Evolutionary conservation across 2,888 invertebrate genomes (phyloP).

Genomic region (Biston betularia): DNA sequence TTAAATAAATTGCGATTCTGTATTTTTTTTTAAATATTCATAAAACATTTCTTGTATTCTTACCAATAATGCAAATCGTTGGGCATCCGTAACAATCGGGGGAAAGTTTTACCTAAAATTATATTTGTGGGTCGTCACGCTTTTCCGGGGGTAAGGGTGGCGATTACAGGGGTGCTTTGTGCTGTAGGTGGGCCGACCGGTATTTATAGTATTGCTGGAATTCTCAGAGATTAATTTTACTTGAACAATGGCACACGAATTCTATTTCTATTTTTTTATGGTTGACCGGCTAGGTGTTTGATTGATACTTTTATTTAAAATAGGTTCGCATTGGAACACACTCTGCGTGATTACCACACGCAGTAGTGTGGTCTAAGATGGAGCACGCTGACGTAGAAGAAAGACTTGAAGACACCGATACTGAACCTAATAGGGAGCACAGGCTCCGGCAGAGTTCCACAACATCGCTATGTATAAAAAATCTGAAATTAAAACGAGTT

Average conservation of each 20-base stretch:
- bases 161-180: constrained; percentile 82
- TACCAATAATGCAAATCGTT: constrained; percentile 72
- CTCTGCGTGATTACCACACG: too few species aligned
- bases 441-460: too few species aligned
- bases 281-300: too few species aligned
- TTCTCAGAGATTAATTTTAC: constrained; percentile 45
- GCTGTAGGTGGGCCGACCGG: constrained; percentile 68
- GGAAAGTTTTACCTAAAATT: constrained; percentile 85
- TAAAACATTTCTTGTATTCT: constrained; percentile 28
- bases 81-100: constrained; percentile 72
- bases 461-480: too few species aligned
- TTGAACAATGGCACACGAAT: background rate
- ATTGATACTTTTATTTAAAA: background rate
- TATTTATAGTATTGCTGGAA: constrained; percentile 74
- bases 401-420: too few species aligned
- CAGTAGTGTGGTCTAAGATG: too few species aligned
- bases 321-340: too few species aligned
- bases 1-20: constrained; percentile 5
- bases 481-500: too few species aligned
- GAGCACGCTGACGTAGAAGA: too few species aligned
- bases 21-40: constrained; percentile 44
- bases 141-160: constrained; percentile 73
- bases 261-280: background rate
- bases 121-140: constrained; percentile 87
- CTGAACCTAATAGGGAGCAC: too few species aligned